Evolutionary conservation across 2,888 invertebrate genomes (phyloP), one percentile per base, ranked within the genome.

Genomic region (Electrophaes corylata): DNA sequence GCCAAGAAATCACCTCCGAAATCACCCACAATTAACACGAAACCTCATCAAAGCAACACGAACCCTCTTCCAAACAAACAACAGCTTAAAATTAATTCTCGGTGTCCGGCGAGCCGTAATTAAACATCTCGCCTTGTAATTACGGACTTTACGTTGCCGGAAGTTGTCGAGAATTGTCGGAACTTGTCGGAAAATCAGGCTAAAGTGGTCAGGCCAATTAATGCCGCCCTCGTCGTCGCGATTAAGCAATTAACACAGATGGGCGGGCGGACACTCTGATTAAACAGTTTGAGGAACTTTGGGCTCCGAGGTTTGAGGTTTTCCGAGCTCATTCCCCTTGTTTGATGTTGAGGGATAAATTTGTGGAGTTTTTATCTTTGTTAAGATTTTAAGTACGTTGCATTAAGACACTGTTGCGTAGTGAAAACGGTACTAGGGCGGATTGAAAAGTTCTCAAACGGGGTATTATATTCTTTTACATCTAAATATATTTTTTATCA

Each of bases 51-150:
- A 75, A 67, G 72, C 64, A 72, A 78, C 78, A 71, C 75, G 73
- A 79, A 74, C 80, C 82, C 84, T 74, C 68, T 62, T 66, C 62
- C 59, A 56, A 67, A 70, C 67, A 62, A 71, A 73, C 73, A 71
- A 71, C 72, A 70, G 74, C 73, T 75, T 75, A 71, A 69, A 89
- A 91, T 91, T 91, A 91, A 91, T 88, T 83, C 84, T 70, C 67
- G 78, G 78, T 79, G 88, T 84, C 86, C 85, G 79, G 73, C 81
- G 76, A 76, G 73, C 78, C 84, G 80, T 90, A 91, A 91, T 91
- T 91, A 91, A 89, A 83, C 89, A 90, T 87, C 84, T 84, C 87
- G 86, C 86, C 89, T 85, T 90, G 88, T 91, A 90, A 91, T 91
- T 91, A 91, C 84, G 70, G 75, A 70, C 73, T 85, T 79, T 81